Base-by-base conservation (phyloP, 2,888 invertebrate species). In the Mythimna lalbum region DNA sequence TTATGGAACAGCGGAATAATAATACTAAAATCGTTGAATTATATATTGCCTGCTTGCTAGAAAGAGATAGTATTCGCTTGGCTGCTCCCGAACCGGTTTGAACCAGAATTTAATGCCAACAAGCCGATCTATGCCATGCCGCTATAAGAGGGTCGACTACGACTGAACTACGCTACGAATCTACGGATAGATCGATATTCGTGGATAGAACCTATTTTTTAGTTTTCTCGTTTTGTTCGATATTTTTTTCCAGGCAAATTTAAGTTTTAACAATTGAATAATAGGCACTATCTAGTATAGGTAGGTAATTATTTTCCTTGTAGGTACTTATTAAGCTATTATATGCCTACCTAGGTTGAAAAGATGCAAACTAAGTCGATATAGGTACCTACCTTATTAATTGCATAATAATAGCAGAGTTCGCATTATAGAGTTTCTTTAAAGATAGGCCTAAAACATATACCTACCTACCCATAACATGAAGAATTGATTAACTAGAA, bases 21-120 rank as follows among this genome's bases (percentile, higher is more conserved):
- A 67, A 67, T 70, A 63, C 57, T 67, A 67, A 69, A 63, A 70
- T 70, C 61, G 69, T 63, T 80, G 69, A 14, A 53, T 4, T 31
- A 61, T 31, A 61, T 7, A 71, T 43, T 53, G 56, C 39, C 33
- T 49, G 23, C 36, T 31, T 52, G 55, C 33, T n/a, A 56, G 71
- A 70, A 31, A 47, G 71, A 74, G 75, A 76, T 71, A 62, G 33
- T 76, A 59, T 52, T n/a, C 64, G 74, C 63, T 69, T 69, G 43
- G 55, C 75, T 76, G 78, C 72, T 73, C 57, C 47, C 57, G 27
- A 76, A 83, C 83, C 73, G 75, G 78, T 78, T 78, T 50, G 27
- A 63, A 52, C 75, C 69, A 64, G 69, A 69, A 21, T 52, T 23
- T 39, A 12, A 23, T 53, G 52, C 31, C 49, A 21, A 23, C 36